Evolutionary conservation across 2,113 vertebrate genomes (phyloP), one percentile per base, ranked within the genome.

Genomic region (Ictidomys tridecemlineatus): DNA sequence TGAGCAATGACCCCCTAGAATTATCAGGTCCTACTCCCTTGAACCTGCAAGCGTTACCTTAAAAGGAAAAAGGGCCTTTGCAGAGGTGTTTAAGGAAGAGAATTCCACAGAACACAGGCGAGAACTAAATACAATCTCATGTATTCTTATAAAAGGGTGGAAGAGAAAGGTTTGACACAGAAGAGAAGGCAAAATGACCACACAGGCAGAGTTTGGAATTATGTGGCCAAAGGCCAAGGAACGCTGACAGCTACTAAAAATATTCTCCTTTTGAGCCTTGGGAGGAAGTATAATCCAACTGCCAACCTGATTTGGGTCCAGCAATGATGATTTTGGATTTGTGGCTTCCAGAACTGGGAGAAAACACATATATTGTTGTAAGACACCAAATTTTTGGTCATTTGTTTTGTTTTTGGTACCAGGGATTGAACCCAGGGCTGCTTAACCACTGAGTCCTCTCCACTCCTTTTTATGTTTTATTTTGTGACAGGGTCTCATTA

Each of bases 11-110:
- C 20, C 8, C n/a, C 22, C 45, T 45, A 24, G 63, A 85, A 61
- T 30, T 48, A 45, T 32, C 45, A 70, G 34, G 34, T 79, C 53
- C 14, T 79, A 74, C 74, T 76, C 34, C n/a, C 39, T 51, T n/a
- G 67, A 45, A 63, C 1, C 5, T 94, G 24, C 63, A 65, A 70
- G 85, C 72, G 32, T 85, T 53, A 67, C 39, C 30, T 91, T 85
- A 70, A 74, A 91, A 95, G 24, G 56, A 89, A 91, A 87, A 76
- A 53, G 30, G 58, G 4, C 65, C 80, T 94, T 90, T 82, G 51
- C 1, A 74, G 17, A 67, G 65, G 3, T 82, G 69, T 76, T 87
- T 58, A 77, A 88, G 84, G 69, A 73, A 96, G 24, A 79, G 45
- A 67, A 45, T 63, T 30, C 34, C 58, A 72, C 12, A 85, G 93